A percentile compares a stretch with the other conserved stretches of the same genome.
Conservation (phyloP, 2,113 vertebrate species). For the Scatophagus argus region DNA sequence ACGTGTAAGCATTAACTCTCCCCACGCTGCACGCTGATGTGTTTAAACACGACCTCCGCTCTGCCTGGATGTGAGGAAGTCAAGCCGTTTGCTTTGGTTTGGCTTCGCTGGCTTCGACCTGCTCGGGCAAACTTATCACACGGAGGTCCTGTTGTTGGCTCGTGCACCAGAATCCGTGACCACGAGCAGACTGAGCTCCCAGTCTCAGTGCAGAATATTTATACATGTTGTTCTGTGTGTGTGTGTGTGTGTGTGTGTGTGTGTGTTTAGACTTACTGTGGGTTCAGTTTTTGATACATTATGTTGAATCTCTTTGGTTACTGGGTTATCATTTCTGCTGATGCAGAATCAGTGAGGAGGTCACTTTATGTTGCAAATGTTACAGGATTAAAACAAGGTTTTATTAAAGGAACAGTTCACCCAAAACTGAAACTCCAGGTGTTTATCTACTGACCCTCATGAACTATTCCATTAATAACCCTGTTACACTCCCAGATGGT, state of each 20-base stretch:
- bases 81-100: conserved; percentile 10
- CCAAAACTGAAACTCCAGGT: no score
- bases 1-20: neutral
- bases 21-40: fast-evolving
- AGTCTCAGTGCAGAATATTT: conserved; percentile 21
- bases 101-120: conserved; percentile 25
- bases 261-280: neutral
- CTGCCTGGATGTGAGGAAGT: neutral
- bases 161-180: conserved; percentile 37
- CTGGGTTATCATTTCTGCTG: neutral
- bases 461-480: no score
- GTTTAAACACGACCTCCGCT: neutral
- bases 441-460: no score
- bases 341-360: conserved; percentile 2
- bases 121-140: conserved; percentile 14
- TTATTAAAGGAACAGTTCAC: no score
- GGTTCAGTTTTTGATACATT: neutral
- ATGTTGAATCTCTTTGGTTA: neutral
- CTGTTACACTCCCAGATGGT: neutral
- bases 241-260: conserved; percentile 17
- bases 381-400: no score
- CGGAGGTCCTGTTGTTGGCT: conserved; percentile 4
- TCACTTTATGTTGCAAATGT: neutral
- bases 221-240: conserved; percentile 38
- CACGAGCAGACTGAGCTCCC: conserved; percentile 28